These are phyloP conservation scores for Carapus acus DNA, from an alignment of 2,797 vertebrate species.

Conservation along the genomic window DNA sequence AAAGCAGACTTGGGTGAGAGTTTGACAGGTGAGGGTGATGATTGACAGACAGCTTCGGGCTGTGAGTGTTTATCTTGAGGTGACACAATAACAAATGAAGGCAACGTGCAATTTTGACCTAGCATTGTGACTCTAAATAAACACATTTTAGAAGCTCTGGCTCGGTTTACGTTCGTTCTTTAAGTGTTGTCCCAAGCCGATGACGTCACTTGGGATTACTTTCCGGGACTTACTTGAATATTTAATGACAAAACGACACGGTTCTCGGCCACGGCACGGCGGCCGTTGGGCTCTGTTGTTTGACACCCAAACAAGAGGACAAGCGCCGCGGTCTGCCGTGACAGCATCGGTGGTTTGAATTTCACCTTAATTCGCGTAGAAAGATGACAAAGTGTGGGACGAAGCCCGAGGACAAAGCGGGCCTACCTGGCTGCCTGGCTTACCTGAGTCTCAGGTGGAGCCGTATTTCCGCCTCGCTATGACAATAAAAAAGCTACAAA, in stretches of 20 bases:
- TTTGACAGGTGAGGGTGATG: too few relatives aligned
- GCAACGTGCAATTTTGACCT: neutral
- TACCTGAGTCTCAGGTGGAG: conserved; percentile 71
- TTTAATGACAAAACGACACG: conserved; percentile 3
- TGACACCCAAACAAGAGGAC: neutral
- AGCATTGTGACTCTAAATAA: neutral
- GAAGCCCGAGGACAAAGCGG: conserved; percentile 17
- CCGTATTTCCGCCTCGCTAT: conserved; percentile 56
- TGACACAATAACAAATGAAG: conserved; percentile 11
- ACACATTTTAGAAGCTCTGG: neutral
- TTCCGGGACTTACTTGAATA: conserved; percentile 16
- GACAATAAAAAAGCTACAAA: too few relatives aligned
- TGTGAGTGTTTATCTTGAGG: conserved; percentile 17
- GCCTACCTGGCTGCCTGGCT: conserved; percentile 53
- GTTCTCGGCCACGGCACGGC: conserved; percentile 3
- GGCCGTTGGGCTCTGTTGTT: neutral
- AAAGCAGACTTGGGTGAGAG: too few relatives aligned
- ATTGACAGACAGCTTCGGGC: conserved; percentile 1
- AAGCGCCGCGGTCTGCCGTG: neutral
- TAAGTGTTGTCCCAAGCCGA: neutral
- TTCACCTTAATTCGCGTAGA: neutral
- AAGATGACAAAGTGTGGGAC: conserved; percentile 23
- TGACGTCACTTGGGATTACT: neutral
- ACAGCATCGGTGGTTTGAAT: neutral
- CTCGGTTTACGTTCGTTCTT: neutral